These are phyloP conservation scores for Cataglyphis livida DNA, from an alignment of 2,888 invertebrate genomes.

Conservation along the genomic window DNA sequence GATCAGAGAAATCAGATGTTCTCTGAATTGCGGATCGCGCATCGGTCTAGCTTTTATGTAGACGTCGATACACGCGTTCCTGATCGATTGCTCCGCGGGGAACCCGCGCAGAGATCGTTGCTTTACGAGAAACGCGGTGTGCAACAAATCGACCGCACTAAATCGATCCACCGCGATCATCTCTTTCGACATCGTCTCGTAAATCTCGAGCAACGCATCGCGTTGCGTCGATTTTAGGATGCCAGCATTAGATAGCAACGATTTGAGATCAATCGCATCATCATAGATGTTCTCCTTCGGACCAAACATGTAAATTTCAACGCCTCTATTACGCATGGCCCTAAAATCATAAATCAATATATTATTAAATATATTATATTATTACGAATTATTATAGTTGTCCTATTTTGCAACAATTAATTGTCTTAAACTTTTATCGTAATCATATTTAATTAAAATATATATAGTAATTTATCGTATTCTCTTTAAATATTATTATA, in stretches of 20 bases:
- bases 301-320: conserved; percentile 92
- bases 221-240: conserved; percentile 84
- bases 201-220: conserved; percentile 86
- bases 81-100: conserved; percentile 87
- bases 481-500: not conserved
- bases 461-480: not conserved
- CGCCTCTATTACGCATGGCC: conserved; percentile 99
- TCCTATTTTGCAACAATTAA: not conserved
- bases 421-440: not conserved
- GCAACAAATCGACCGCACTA: conserved; percentile 89
- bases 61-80: conserved; percentile 88
- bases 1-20: conserved; percentile 86
- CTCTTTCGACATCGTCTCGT: conserved; percentile 84
- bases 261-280: conserved; percentile 86
- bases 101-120: conserved; percentile 90
- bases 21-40: conserved; percentile 84
- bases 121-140: conserved; percentile 88
- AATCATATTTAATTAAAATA: not conserved
- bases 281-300: conserved; percentile 77
- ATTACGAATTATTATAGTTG: not conserved
- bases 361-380: no score
- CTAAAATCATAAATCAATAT: conserved; percentile 83
- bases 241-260: conserved; percentile 87
- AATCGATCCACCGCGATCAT: conserved; percentile 86
- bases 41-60: conserved; percentile 88